Evolutionary conservation across 1,140 invertebrate genomes (phyloP).

Genomic region (Melanaphis sacchari): DNA sequence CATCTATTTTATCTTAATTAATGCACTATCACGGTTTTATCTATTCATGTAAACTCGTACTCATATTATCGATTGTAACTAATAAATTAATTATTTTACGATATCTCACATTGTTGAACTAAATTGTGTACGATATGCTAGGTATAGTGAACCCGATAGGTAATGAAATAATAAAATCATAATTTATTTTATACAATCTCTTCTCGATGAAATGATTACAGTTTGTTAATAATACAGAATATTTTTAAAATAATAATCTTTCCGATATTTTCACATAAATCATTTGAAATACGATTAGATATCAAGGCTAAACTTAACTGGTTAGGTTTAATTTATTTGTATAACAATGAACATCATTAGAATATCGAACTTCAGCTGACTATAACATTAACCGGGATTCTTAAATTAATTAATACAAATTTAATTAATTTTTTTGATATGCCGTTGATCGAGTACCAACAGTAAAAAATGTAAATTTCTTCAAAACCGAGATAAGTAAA

Average conservation of each 20-base stretch:
- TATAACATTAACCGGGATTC: not conserved
- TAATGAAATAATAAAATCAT: not conserved
- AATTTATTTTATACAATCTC: not conserved
- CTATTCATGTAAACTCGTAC: not conserved
- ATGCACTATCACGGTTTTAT: not conserved
- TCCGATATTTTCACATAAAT: not conserved
- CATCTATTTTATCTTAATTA: not conserved
- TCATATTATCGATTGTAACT: not conserved
- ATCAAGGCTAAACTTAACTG: not conserved
- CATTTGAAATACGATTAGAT: not conserved
- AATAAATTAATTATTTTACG: not conserved
- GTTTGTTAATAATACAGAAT: not conserved
- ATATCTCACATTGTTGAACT: not conserved
- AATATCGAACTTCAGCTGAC: not conserved
- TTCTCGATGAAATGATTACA: not conserved
- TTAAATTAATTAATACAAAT: not conserved
- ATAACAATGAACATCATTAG: not conserved
- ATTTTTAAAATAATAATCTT: not conserved
- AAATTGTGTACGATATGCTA: no score
- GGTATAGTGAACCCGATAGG: no score
- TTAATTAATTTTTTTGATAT: not conserved
- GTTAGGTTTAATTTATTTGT: not conserved
- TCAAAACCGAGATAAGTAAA: no score
- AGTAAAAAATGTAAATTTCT: no score
- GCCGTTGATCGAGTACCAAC: no score